Evolutionary conservation across 2,888 invertebrate genomes (phyloP), one percentile per base, ranked within the genome.

Genomic region (Sminthurinus aureus): DNA sequence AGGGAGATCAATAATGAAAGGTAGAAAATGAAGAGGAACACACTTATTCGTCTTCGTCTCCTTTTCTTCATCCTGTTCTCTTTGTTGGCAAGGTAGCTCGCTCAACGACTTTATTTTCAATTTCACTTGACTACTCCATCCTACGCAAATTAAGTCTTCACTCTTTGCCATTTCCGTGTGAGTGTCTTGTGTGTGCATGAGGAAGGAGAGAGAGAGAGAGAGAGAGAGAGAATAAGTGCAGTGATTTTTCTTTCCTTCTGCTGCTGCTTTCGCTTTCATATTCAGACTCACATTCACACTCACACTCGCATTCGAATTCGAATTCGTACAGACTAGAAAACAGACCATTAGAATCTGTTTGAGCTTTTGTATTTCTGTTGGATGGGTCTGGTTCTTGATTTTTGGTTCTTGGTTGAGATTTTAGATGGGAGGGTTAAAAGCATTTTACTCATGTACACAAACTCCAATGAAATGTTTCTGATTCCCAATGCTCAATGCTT

Each of bases 41-140:
- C n/a, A 9, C 9, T n/a, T 69, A 20, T 22, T n/a, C n/a, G 1
- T 38, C 38, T 38, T 38, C 64, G 0, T 18, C 9, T 64, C 64
- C 9, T 18, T 64, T 64, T 64, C 64, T n/a, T 67, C n/a, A n/a
- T 24, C 24, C 11, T 26, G 20, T 26, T 71, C 26, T 71, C 67
- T 67, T 11, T 71, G 22, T 24, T 71, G 24, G 24, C 24, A 26
- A 71, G 71, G 24, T 15, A 20, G 24, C 24, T 24, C 22, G 26
- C 71, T 13, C 71, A 18, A 69, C 20, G 69, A 52, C 69, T 79
- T 79, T n/a, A 79, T 79, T 69, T 50, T 79, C 66, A 75, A 79
- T 79, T 79, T 79, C 79, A 79, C 79, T 79, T 51, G 79, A 24
- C 79, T 79, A 51, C 79, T 79, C 66, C 79, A 79, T 18, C 79